Conservation (phyloP, 2,797 vertebrate species). For the Nyctibius grandis region DNA sequence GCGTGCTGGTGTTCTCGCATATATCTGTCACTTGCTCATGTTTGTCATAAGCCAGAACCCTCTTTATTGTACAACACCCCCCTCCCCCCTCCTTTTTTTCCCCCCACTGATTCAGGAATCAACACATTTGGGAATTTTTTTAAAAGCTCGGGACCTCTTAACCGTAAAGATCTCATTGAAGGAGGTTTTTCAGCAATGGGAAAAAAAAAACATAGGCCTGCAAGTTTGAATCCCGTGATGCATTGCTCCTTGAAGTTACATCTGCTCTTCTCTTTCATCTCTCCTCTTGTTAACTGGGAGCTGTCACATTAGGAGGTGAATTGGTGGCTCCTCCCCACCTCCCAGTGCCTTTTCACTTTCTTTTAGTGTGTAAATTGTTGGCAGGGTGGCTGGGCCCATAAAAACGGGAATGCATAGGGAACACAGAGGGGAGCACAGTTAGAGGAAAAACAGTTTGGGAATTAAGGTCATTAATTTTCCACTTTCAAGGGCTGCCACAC, state of each 20-base stretch:
- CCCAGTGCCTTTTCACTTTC: conserved; percentile 81
- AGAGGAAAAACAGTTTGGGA: conserved; percentile 99
- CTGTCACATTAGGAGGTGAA: conserved; percentile 97
- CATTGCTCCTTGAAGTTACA: conserved; percentile 94
- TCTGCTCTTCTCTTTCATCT: conserved; percentile 98
- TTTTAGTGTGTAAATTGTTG: conserved; percentile 91
- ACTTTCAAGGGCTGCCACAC: conserved; percentile 99
- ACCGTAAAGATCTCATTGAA: conserved; percentile 61
- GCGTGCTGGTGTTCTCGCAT: conserved; percentile 12
- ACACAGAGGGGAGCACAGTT: conserved; percentile 91
- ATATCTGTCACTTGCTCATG: conserved; percentile 30
- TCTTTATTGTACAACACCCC: neutral
- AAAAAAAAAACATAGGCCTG: conserved; percentile 64
- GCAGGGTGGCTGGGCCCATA: conserved; percentile 92
- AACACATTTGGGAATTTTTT: conserved; percentile 38
- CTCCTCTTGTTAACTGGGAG: conserved; percentile 94
- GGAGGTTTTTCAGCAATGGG: conserved; percentile 59
- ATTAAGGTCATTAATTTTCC: conserved; percentile 99
- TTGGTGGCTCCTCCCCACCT: conserved; percentile 87
- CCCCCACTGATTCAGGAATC: conserved; percentile 14
- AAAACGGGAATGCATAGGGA: conserved; percentile 89
- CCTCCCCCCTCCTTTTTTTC: rapidly evolving
- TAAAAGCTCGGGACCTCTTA: conserved; percentile 47
- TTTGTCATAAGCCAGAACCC: conserved; percentile 61
- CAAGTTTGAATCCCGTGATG: conserved; percentile 92